phyloP scores from a whole-genome alignment of 2,888 invertebrate species.

The Acleris holmiana region DNA sequence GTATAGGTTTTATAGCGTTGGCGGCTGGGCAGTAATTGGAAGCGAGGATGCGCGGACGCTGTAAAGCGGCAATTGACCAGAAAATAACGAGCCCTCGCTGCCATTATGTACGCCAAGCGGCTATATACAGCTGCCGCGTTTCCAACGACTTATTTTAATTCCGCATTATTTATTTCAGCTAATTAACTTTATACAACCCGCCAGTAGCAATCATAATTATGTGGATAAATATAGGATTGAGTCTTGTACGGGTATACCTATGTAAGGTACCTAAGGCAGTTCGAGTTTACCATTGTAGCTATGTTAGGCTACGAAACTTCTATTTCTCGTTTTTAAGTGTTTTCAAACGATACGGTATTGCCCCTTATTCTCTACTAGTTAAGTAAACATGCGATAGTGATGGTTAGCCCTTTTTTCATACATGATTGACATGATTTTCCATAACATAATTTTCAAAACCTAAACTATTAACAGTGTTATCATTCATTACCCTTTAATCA shows the following conservation, averaged over 20 bases:
- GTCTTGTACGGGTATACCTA: background rate
- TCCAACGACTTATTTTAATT: conserved; percentile 60
- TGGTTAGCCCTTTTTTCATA: too few relatives aligned
- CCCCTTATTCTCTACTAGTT: too few relatives aligned
- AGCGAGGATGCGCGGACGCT: conserved; percentile 82
- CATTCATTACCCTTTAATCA: too few relatives aligned
- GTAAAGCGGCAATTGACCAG: conserved; percentile 84
- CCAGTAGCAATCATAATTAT: conserved; percentile 33
- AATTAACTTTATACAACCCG: conserved; percentile 31
- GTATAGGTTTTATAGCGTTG: conserved; percentile 72
- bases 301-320: too few relatives aligned
- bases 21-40: conserved; percentile 83
- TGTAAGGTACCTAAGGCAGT: too few relatives aligned
- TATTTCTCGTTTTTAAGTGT: background rate
- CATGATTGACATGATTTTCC: too few relatives aligned
- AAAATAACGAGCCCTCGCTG: conserved; percentile 80
- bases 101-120: conserved; percentile 62
- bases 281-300: too few relatives aligned
- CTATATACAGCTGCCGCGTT: conserved; percentile 75
- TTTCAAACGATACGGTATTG: too few relatives aligned
- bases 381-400: too few relatives aligned
- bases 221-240: conserved; percentile 13
- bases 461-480: too few relatives aligned
- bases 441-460: too few relatives aligned
- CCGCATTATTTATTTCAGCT: conserved; percentile 55